These are phyloP conservation scores for Popillia japonica DNA, from an alignment of 1,140 invertebrate species.

Conservation along the genomic window DNA sequence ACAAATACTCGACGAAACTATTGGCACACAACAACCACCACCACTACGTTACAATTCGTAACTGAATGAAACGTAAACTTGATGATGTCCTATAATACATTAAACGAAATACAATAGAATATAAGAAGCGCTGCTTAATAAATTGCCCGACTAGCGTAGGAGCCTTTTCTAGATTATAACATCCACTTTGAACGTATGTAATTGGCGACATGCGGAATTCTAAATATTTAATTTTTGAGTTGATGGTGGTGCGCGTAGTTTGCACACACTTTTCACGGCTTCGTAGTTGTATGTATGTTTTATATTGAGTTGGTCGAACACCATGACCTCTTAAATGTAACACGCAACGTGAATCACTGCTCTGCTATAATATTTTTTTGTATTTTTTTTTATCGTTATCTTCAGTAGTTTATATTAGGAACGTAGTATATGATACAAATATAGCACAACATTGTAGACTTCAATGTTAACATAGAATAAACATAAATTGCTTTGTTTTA, in stretches of 20 bases:
- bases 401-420: background rate
- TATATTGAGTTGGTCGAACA: background rate
- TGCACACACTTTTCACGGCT: background rate
- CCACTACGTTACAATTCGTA: background rate
- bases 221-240: constrained; percentile 8
- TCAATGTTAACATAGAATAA: background rate
- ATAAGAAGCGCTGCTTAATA: background rate
- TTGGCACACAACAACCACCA: background rate
- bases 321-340: background rate
- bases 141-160: constrained; percentile 23
- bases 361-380: background rate
- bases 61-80: background rate
- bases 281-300: background rate
- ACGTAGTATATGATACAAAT: background rate
- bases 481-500: background rate
- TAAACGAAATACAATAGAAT: constrained; percentile 24
- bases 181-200: background rate
- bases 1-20: background rate
- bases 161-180: constrained; percentile 14
- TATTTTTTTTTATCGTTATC: constrained; percentile 19
- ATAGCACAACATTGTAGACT: background rate
- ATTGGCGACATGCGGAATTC: background rate
- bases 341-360: background rate
- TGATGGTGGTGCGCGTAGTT: background rate
- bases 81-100: background rate